Conservation (phyloP, 1,140 invertebrate genomes). For the Drosophila azteca region DNA sequence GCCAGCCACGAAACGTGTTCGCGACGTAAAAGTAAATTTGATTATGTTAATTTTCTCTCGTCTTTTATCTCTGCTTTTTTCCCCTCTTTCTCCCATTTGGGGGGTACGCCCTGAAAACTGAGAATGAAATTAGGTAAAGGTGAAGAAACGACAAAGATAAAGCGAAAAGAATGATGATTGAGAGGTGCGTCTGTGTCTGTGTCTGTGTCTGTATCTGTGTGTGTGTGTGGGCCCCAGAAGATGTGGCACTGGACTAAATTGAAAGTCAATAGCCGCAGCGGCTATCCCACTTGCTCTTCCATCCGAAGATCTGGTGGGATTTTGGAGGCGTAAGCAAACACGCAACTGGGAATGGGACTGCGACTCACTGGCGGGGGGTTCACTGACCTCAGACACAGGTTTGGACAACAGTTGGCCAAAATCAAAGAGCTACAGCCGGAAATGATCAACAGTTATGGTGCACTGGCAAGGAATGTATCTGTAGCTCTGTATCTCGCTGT, state of each 20-base stretch:
- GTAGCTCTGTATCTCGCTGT: neutral
- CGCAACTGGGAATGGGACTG: constrained; percentile 43
- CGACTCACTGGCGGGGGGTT: constrained; percentile 29
- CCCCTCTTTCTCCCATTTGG: constrained; percentile 6
- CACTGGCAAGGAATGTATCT: constrained; percentile 16
- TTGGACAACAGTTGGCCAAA: constrained; percentile 41
- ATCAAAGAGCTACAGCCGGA: constrained; percentile 10
- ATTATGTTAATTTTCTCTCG: constrained; percentile 57
- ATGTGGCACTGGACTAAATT: constrained; percentile 24
- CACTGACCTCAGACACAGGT: constrained; percentile 64
- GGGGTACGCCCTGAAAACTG: constrained; percentile 19
- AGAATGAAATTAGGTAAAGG: constrained; percentile 33
- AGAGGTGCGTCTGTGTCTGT: constrained; percentile 50
- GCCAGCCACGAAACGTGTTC: constrained; percentile 30
- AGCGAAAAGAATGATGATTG: constrained; percentile 48
- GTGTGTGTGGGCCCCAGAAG: too few relatives aligned
- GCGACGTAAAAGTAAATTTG: constrained; percentile 50
- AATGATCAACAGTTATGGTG: constrained; percentile 37
- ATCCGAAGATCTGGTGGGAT: constrained; percentile 28
- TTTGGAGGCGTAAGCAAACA: constrained; percentile 73
- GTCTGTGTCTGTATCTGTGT: constrained; percentile 43
- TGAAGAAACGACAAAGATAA: constrained; percentile 29
- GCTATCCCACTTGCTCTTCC: constrained; percentile 20
- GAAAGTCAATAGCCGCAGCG: constrained; percentile 66
- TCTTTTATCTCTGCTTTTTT: constrained; percentile 7